phyloP scores from a whole-genome alignment of 2,888 invertebrate genomes.

The Epiblema foenella region DNA sequence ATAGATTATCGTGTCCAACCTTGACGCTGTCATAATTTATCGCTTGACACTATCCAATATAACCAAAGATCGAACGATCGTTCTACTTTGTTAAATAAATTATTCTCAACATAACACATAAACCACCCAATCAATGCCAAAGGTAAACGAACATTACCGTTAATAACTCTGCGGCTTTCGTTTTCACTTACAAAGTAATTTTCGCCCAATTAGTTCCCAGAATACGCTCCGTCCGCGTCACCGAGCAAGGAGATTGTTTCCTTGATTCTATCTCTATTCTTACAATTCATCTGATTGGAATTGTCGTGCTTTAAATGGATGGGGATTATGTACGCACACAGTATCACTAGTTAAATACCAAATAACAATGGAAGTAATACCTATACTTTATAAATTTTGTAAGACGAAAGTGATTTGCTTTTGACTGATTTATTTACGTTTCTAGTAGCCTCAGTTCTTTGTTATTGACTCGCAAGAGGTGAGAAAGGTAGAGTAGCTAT shows the following conservation, averaged over 20 bases:
- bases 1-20: too few relatives aligned
- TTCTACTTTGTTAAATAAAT: too few relatives aligned
- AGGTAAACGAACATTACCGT: constrained; percentile 40
- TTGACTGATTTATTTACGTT: too few relatives aligned
- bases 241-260: constrained; percentile 70
- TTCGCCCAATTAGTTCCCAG: constrained; percentile 74
- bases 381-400: too few relatives aligned
- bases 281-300: constrained; percentile 52
- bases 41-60: too few relatives aligned
- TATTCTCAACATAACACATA: constrained; percentile 18
- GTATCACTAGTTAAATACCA: neutral
- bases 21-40: too few relatives aligned
- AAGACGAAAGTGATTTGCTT: too few relatives aligned
- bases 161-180: constrained; percentile 50
- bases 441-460: too few relatives aligned
- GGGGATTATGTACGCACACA: constrained; percentile 5
- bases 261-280: constrained; percentile 54
- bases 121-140: constrained; percentile 22
- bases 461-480: too few relatives aligned
- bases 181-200: constrained; percentile 69
- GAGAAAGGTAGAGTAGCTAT: too few relatives aligned
- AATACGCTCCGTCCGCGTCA: constrained; percentile 66
- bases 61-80: too few relatives aligned
- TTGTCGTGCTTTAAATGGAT: constrained; percentile 43
- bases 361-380: too few relatives aligned